A percentile compares a stretch with the other conserved stretches of the same genome.
Conservation (phyloP, 2,797 vertebrate genomes). For the Cossypha heuglini region DNA sequence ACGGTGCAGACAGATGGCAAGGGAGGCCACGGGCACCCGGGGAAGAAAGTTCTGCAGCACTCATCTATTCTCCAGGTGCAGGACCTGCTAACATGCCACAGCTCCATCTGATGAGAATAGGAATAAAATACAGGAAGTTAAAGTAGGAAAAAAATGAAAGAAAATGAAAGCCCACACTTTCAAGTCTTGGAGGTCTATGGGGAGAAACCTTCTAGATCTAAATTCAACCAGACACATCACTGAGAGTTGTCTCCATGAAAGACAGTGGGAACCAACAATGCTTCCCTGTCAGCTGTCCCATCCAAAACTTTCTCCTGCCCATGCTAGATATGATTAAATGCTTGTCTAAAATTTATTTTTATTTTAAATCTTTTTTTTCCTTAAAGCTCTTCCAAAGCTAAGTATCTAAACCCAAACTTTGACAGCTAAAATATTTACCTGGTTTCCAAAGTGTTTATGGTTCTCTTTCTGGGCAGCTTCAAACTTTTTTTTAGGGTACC, state of each 20-base stretch:
- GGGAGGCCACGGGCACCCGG: not conserved
- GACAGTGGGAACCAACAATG: not conserved
- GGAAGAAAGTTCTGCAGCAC: not conserved
- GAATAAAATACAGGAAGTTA: not conserved
- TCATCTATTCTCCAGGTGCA: not conserved
- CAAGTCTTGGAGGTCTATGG: not conserved
- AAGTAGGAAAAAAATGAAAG: fast-evolving
- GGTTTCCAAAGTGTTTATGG: not conserved
- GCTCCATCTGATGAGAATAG: not conserved
- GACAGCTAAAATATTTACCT: not conserved
- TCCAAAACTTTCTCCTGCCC: not conserved
- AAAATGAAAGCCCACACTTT: not conserved
- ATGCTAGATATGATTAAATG: not conserved
- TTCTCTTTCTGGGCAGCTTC: not conserved
- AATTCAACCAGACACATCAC: fast-evolving
- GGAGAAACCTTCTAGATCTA: not conserved
- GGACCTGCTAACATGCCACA: not conserved
- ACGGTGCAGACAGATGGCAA: not conserved
- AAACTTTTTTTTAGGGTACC: not conserved
- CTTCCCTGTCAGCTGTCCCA: not conserved
- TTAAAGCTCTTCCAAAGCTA: not conserved
- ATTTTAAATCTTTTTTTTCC: not conserved
- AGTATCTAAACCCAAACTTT: not conserved
- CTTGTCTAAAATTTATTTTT: not conserved
- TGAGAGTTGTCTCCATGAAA: not conserved